Base-by-base conservation (phyloP, 2,113 vertebrate genomes). In the Coturnix japonica region DNA sequence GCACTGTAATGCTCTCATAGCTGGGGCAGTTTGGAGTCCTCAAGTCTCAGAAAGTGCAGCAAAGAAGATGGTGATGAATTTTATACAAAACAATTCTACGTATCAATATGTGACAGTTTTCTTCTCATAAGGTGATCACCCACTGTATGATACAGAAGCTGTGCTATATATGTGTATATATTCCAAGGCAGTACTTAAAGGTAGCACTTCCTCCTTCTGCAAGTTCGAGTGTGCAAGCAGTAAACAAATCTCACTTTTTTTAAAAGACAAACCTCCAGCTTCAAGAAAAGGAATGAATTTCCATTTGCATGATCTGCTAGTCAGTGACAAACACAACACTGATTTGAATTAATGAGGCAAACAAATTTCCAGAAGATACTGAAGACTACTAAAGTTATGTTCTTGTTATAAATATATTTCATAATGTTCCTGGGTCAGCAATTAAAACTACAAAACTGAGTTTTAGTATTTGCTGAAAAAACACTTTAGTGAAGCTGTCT, bases 381-480 rank as follows among this genome's bases (percentile, higher is more conserved):
- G 51, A 22, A 81, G 64, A 76, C 82, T 65, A 54, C 1, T 66
- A 15, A 81, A 63, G n/a, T 46, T 3, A 37, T 26, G 17, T 78
- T 76, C 89, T 78, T 60, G 41, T 59, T 80, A 63, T 11, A 44
- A 72, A 49, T 28, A 43, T 47, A 54, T 51, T 94, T 78, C 78
- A 78, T 56, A 66, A 28, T 74, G 67, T 74, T 71, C 19, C 72
- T 69, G 59, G 65, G 46, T 15, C 43, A 91, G 30, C 39, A 80
- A 86, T 16, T 84, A 65, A 47, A 92, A 91, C 37, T 87, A 81
- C 41, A 94, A 89, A 61, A 49, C 20, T 61, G 43, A n/a, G 44
- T 88, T 95, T 73, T 81, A 94, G 37, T 81, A 87, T 88, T 91
- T 94, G 75, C 75, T 91, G 77, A 96, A 96, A 91, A 91, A 15